Percentiles rank a stretch among this genome's conserved stretches.
phyloP scores from a whole-genome alignment of 2,113 vertebrate species.

The Ailurus styani region DNA sequence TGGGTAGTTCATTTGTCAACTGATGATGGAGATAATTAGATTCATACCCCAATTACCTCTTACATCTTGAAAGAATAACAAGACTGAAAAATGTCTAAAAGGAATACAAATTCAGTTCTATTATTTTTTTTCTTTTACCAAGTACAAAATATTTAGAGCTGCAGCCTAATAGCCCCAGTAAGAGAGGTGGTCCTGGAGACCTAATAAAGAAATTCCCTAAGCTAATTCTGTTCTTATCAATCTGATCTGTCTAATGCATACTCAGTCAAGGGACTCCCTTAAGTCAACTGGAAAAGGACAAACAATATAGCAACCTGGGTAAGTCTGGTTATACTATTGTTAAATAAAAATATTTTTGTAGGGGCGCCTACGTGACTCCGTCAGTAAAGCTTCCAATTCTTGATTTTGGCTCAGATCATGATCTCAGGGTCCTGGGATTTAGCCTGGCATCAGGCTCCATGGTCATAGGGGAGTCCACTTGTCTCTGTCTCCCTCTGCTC shows the following conservation, averaged over 20 bases:
- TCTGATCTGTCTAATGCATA: slow-evolving; percentile 17
- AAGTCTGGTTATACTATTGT: background rate
- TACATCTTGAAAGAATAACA: slow-evolving; percentile 70
- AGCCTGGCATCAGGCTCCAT: background rate
- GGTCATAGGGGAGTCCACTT: background rate
- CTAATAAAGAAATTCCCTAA: background rate
- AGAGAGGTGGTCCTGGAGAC: background rate
- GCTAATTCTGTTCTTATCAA: slow-evolving; percentile 67
- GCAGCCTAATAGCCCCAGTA: background rate
- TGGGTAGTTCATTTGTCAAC: slow-evolving; percentile 49
- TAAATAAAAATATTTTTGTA: background rate
- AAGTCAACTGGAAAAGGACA: slow-evolving; percentile 27
- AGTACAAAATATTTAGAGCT: background rate
- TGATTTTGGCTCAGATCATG: background rate
- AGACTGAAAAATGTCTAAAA: slow-evolving; percentile 56
- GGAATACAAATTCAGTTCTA: slow-evolving; percentile 53
- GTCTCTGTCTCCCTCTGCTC: background rate
- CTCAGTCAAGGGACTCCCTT: slow-evolving; percentile 20
- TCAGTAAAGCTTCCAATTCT: background rate
- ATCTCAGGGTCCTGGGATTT: background rate
- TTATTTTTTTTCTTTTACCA: slow-evolving; percentile 22
- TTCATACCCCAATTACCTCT: slow-evolving; percentile 63
- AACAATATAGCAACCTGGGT: background rate
- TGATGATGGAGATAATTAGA: slow-evolving; percentile 60
- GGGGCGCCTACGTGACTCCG: background rate